Evolutionary conservation across 2,113 vertebrate genomes (phyloP).

Genomic region (Notothenia coriiceps): DNA sequence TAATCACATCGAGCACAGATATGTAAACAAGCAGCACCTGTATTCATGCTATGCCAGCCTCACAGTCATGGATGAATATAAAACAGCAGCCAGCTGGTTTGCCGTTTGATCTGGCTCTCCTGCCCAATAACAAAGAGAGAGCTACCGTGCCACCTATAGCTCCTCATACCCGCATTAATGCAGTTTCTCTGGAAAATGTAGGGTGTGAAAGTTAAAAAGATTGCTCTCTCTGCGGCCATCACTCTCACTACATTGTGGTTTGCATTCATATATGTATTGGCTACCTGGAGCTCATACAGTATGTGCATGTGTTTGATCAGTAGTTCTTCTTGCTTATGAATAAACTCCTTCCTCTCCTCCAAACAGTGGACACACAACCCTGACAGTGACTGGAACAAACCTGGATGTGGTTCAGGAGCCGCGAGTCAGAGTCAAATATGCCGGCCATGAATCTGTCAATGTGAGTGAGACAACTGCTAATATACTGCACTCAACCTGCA

Average conservation of each 20-base stretch:
- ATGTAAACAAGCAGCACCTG: conserved; percentile 80
- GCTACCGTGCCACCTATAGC: conserved; percentile 40
- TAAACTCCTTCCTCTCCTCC: conserved; percentile 29
- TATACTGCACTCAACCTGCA: background rate
- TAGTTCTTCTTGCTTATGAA: background rate
- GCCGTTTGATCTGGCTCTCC: conserved; percentile 73
- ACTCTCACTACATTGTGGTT: conserved; percentile 32
- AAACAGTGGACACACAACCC: conserved; percentile 90
- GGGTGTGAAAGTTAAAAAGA: conserved; percentile 40
- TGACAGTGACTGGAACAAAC: conserved; percentile 93
- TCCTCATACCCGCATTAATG: conserved; percentile 54
- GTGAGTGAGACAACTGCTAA: conserved; percentile 79
- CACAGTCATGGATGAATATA: conserved; percentile 72
- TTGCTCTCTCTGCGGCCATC: conserved; percentile 13
- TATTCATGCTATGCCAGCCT: conserved; percentile 65
- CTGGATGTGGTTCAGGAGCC: conserved; percentile 95
- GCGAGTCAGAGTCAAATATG: conserved; percentile 92
- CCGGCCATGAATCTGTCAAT: conserved; percentile 92
- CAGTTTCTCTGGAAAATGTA: conserved; percentile 39
- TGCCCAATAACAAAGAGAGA: conserved; percentile 75
- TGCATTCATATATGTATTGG: background rate
- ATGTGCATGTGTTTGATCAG: conserved; percentile 4
- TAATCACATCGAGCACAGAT: conserved; percentile 65
- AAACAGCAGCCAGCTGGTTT: conserved; percentile 79
- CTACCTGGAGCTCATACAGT: background rate